Evolutionary conservation across 2,113 vertebrate species (phyloP), one percentile per base, ranked within the genome.

Genomic region (Tapirus terrestris): DNA sequence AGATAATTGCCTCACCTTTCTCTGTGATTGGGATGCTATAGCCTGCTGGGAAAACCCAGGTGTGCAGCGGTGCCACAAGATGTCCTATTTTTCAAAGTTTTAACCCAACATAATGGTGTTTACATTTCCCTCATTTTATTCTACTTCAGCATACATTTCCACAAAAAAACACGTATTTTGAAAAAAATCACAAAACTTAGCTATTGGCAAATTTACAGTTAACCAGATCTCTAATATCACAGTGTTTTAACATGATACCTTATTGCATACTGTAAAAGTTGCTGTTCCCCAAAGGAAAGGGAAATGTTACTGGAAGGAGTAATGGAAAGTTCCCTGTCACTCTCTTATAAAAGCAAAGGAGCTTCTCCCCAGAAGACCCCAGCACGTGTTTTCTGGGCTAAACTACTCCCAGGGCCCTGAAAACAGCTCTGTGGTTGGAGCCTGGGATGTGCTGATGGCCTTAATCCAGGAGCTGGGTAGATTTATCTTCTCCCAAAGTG

Each of bases 1-100:
- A 93, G 79, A 96, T 88, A 96, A 97, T 10, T 95, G 75, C 53
- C 45, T 91, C 27, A 36, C 21, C 33, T 58, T 27, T 81, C 33
- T 43, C 72, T 89, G 61, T 83, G 60, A 75, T 6, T 56, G n/a
- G 53, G 31, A 91, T 81, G 82, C 25, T 11, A 31, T 1, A n/a
- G 56, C 51, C 93, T 8, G 25, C 93, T 67, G 51, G 96, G 96
- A 87, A 96, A 96, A 96, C 23, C 75, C 58, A 91, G 72, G 84
- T 76, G 56, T 39, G 84, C 77, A 58, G 23, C 6, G 2, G 75
- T 85, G 73, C 72, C 91, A 65, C 65, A 27, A 63, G 43, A 87
- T 33, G 29, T 82, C 39, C 86, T 76, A 29, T 53, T 85, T 95
- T 58, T 48, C 91, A 89, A 91, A 29, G 18, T 75, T 79, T 81